Percentiles rank a stretch among this genome's conserved stretches.
These are phyloP conservation scores for Paraescarpia echinospica DNA, from an alignment of 1,140 invertebrate species.

Conservation along the genomic window DNA sequence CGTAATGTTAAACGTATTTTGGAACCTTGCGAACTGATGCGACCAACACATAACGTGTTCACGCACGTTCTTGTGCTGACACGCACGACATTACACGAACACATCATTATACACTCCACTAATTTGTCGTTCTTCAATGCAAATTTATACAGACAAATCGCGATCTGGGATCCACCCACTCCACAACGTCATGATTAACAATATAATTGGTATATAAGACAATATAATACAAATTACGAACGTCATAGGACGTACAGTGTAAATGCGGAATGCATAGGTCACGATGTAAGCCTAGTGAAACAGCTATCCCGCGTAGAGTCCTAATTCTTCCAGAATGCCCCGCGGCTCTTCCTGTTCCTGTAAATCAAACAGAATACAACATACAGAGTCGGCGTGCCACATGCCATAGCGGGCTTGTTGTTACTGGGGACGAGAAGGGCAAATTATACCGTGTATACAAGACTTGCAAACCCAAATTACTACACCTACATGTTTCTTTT, in stretches of 20 bases:
- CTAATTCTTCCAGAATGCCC: not conserved
- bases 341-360: not conserved
- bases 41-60: too few relatives aligned
- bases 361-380: not conserved
- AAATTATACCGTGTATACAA: not conserved
- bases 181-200: not conserved
- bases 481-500: not conserved
- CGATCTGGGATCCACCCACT: not conserved
- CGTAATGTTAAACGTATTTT: too few relatives aligned
- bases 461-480: not conserved
- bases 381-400: not conserved
- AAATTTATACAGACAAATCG: not conserved
- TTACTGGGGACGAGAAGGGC: not conserved
- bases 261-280: not conserved
- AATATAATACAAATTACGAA: not conserved
- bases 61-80: not conserved
- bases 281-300: not conserved
- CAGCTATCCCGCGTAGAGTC: not conserved
- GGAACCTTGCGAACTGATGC: too few relatives aligned
- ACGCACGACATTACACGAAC: not conserved
- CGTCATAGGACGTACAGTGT: not conserved
- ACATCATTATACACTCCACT: not conserved
- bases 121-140: not conserved
- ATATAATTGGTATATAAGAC: not conserved
- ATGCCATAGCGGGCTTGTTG: not conserved